Base-by-base conservation (phyloP, 1,140 invertebrate species). In the Euwallacea similis region DNA sequence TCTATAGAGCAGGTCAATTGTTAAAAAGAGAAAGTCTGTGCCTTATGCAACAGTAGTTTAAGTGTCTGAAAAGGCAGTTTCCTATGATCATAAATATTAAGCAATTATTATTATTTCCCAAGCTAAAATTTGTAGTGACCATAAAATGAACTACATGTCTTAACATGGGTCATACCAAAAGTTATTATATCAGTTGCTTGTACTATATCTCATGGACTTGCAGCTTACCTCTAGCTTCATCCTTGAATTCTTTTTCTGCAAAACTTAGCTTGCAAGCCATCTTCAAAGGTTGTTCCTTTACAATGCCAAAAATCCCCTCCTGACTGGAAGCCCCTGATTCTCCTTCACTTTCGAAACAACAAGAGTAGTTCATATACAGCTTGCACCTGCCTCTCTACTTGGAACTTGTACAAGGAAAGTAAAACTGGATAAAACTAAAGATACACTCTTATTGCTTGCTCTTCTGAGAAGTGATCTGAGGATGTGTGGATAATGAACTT, bases 401-500 rank as follows among this genome's bases (percentile, higher is more conserved):
- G 46, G 13, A 69, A 66, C 7, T 65, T 54, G 16, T 41, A 50
- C 33, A 58, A 59, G n/a, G 53, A 15, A 65, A 13, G 13, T 13
- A 65, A 65, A 47, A 65, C 11, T 9, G 21, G 9, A 4, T 33
- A 63, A 33, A 66, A 58, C 69, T 71, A 71, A 60, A 71, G 42
- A 56, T 63, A 71, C 46, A 44, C 44, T n/a, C 66, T 41, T 2
- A 44, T 59, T 44, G 46, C 43, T 15, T 47, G 8, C 16, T 56
- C 54, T 58, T 80, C 79, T 69, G 76, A 79, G 71, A 80, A 81
- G 66, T 81, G 80, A 74, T 81, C 79, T 15, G 80, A 81, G 41
- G 78, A 80, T 43, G 80, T 81, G 72, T 81, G 78, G 47, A 80
- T 79, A 54, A 81, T 81, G 55, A 79, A 79, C 68, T 79, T 79